Evolutionary conservation across 2,797 vertebrate genomes (phyloP).

Genomic region (Intellagama lesueurii): DNA sequence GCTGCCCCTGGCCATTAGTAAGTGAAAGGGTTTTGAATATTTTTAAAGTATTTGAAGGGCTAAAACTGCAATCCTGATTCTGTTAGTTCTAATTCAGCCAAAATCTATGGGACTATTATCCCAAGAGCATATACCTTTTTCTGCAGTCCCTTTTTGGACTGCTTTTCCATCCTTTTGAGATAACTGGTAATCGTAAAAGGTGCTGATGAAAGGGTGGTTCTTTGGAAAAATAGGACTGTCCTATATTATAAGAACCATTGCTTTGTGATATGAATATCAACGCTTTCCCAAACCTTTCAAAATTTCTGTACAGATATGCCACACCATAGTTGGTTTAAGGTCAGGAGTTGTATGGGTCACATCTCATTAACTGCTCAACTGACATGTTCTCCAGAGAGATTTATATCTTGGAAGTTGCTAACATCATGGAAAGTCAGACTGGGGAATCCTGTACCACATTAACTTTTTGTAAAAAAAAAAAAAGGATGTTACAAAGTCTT

Average conservation of each 20-base stretch:
- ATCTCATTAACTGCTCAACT: constrained; percentile 22
- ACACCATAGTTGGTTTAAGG: background rate
- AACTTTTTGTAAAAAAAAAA: background rate
- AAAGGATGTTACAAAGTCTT: background rate
- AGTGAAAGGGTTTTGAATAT: constrained; percentile 28
- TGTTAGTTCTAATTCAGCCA: background rate
- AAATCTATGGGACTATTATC: background rate
- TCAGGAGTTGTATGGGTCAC: constrained; percentile 5
- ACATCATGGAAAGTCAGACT: constrained; percentile 36
- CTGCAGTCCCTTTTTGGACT: background rate
- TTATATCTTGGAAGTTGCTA: background rate
- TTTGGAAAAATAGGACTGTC: background rate
- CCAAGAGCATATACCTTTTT: background rate
- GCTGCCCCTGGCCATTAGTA: background rate
- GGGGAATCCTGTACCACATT: constrained; percentile 14
- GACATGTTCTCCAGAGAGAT: background rate
- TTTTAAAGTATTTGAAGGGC: background rate
- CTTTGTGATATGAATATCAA: background rate
- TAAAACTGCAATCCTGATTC: background rate
- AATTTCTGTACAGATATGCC: background rate
- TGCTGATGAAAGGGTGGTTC: background rate
- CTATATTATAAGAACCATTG: background rate
- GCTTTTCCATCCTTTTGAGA: background rate
- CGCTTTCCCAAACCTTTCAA: background rate
- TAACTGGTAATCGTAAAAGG: background rate